These are phyloP conservation scores for Drosophila ogumai DNA, from an alignment of 1,140 invertebrate genomes.

Conservation along the genomic window DNA sequence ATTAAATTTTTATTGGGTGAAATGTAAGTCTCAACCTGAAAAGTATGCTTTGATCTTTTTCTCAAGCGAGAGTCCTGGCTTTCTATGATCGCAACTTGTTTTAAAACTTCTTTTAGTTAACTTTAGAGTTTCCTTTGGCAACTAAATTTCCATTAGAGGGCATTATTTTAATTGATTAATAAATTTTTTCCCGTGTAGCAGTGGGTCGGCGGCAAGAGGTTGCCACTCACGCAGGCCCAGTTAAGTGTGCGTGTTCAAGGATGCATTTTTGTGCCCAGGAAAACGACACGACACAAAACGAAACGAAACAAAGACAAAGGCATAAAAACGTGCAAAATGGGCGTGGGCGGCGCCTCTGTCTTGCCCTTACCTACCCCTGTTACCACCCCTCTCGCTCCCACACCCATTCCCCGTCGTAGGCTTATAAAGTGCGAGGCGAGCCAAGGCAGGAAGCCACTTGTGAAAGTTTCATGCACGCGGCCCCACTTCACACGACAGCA, in stretches of 20 bases:
- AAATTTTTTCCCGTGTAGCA: not conserved
- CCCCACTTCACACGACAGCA: slow-evolving; percentile 79
- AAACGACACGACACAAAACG: slow-evolving; percentile 51
- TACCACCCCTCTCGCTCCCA: slow-evolving; percentile 5
- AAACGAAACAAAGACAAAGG: slow-evolving; percentile 80
- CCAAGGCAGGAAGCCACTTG: slow-evolving; percentile 80
- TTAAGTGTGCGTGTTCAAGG: slow-evolving; percentile 83
- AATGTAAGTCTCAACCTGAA: rapidly evolving
- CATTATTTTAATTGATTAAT: too few relatives aligned
- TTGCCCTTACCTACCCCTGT: slow-evolving; percentile 9
- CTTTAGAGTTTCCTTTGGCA: not conserved
- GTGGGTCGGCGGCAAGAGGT: slow-evolving; percentile 16
- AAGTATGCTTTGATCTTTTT: not conserved
- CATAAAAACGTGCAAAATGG: slow-evolving; percentile 80
- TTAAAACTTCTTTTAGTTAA: not conserved
- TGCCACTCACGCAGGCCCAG: slow-evolving; percentile 69
- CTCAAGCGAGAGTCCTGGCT: too few relatives aligned
- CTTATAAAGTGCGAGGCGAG: slow-evolving; percentile 76
- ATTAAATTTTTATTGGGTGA: not conserved
- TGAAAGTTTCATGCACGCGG: slow-evolving; percentile 82
- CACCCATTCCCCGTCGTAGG: slow-evolving; percentile 28
- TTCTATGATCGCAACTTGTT: not conserved
- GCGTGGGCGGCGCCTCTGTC: slow-evolving; percentile 39
- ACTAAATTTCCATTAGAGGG: too few relatives aligned
- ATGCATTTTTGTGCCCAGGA: slow-evolving; percentile 79